These are phyloP conservation scores for Bothrops jararaca DNA, from an alignment of 2,113 vertebrate genomes.

Conservation along the genomic window DNA sequence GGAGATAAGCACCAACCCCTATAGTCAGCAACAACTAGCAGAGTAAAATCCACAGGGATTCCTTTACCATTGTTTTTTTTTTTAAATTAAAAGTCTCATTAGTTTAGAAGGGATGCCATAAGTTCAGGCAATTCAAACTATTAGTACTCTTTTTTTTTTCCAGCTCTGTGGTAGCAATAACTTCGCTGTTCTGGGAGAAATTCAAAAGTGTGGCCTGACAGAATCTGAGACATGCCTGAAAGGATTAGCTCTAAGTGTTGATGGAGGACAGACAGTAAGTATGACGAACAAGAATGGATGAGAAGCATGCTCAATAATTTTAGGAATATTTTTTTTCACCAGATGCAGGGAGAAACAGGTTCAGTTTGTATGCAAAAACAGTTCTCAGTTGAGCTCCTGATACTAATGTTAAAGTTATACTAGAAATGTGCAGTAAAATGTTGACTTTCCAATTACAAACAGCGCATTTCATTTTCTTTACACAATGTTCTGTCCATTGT, in stretches of 20 bases:
- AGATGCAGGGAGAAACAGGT: neutral
- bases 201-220: conserved; percentile 79
- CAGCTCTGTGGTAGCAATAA: conserved; percentile 63
- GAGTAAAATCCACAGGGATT: neutral
- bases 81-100: neutral
- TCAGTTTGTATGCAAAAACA: neutral
- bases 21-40: neutral
- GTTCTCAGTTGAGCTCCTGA: neutral
- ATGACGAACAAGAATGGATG: neutral
- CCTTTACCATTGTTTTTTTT: neutral
- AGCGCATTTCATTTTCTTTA: neutral
- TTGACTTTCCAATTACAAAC: neutral
- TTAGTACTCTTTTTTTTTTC: neutral
- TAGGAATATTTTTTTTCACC: neutral
- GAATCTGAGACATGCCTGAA: conserved; percentile 84
- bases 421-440: neutral
- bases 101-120: neutral
- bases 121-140: neutral
- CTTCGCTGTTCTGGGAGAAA: conserved; percentile 81
- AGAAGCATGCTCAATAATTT: neutral
- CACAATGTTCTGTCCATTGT: neutral
- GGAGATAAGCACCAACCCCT: neutral
- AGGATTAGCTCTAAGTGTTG: conserved; percentile 73
- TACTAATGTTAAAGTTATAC: neutral
- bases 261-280: conserved; percentile 71